Conservation (phyloP, 2,888 invertebrate genomes). For the Drosophila trichaetosa region DNA sequence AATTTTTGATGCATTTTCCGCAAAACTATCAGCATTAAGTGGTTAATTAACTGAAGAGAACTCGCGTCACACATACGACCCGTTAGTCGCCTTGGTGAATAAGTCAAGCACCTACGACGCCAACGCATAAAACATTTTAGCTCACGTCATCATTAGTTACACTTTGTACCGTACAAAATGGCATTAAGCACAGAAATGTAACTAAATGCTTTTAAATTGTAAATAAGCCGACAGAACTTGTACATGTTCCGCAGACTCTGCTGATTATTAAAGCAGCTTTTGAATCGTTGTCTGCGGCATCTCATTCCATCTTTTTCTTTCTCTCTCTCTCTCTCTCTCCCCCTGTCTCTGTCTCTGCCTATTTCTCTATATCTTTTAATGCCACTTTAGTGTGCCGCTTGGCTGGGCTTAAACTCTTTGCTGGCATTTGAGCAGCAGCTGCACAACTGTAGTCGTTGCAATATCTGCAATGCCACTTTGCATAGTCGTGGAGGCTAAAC, state of each 20-base stretch:
- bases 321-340: not conserved
- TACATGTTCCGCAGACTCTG: constrained; percentile 15
- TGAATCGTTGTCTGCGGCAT: constrained; percentile 29
- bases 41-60: constrained; percentile 14
- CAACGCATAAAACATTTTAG: constrained; percentile 26
- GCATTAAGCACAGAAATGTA: constrained; percentile 40
- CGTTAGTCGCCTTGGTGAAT: constrained; percentile 30
- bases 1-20: not conserved
- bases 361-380: constrained; percentile 56
- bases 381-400: constrained; percentile 72
- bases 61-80: constrained; percentile 39
- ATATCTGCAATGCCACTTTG: constrained; percentile 61
- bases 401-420: constrained; percentile 76
- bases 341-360: constrained; percentile 13
- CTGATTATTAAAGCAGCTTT: constrained; percentile 33
- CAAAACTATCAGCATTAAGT: constrained; percentile 12
- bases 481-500: constrained; percentile 36
- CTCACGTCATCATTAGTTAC: constrained; percentile 56
- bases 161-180: constrained; percentile 33
- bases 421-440: constrained; percentile 56
- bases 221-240: constrained; percentile 42
- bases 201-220: constrained; percentile 58
- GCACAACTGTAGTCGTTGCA: constrained; percentile 33
- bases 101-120: constrained; percentile 12
- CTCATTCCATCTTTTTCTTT: not conserved